Percentiles rank a stretch among this genome's conserved stretches.
Conservation (phyloP, 2,113 vertebrate genomes). For the Mormyrus lacerda region DNA sequence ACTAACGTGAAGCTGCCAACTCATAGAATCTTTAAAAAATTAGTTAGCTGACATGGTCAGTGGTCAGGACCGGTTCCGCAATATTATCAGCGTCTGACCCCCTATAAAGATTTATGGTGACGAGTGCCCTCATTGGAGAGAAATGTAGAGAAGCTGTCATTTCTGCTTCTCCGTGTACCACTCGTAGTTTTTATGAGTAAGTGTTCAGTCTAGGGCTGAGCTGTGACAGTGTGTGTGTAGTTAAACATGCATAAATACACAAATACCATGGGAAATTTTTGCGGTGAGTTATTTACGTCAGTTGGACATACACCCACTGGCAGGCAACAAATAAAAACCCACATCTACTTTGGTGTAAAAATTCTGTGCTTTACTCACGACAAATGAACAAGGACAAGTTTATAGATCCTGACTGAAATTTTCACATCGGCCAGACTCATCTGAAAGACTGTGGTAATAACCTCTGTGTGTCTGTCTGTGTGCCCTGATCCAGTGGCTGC, state of each 20-base stretch:
- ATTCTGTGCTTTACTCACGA: background rate
- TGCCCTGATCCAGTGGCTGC: background rate
- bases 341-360: background rate
- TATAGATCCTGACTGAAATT: background rate
- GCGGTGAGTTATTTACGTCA: background rate
- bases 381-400: background rate
- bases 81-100: background rate
- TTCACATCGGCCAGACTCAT: background rate
- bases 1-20: background rate
- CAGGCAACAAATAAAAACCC: background rate
- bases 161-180: background rate
- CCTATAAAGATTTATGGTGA: background rate
- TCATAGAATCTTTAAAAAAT: background rate
- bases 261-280: background rate
- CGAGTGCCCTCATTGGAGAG: background rate
- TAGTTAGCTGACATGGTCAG: background rate
- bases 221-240: background rate
- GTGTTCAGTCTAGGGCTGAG: background rate
- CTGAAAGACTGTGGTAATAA: background rate
- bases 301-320: background rate
- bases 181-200: background rate
- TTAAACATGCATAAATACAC: background rate
- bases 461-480: background rate
- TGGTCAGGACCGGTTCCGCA: background rate
- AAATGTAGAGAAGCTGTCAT: background rate